Conservation (phyloP, 1,140 invertebrate species). For the Protaetia brevitarsis region DNA sequence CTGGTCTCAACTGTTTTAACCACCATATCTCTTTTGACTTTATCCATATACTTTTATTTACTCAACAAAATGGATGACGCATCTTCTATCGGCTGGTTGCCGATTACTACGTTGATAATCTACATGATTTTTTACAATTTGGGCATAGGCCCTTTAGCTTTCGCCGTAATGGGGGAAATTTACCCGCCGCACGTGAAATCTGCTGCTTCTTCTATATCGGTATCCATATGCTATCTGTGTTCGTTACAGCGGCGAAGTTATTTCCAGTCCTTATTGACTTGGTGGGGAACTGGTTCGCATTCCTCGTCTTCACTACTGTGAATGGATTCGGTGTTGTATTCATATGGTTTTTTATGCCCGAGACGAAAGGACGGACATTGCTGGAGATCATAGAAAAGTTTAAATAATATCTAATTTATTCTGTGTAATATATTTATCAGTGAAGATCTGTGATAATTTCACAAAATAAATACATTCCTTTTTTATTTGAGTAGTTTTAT, state of each 20-base stretch:
- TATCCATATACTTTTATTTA: constrained; percentile 29
- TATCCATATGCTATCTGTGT: constrained; percentile 63
- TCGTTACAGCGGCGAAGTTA: constrained; percentile 53
- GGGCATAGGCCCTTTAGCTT: constrained; percentile 67
- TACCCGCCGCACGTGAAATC: constrained; percentile 67
- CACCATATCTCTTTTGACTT: constrained; percentile 34
- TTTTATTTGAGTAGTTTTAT: not conserved
- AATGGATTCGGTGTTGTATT: constrained; percentile 61
- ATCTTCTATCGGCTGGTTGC: constrained; percentile 33
- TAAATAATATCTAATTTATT: not conserved
- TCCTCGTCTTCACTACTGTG: constrained; percentile 68
- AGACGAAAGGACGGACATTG: constrained; percentile 78
- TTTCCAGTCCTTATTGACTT: not conserved
- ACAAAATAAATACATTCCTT: not conserved
- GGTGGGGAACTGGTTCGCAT: constrained; percentile 67
- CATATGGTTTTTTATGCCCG: constrained; percentile 65
- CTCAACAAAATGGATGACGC: not conserved
- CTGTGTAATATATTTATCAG: not conserved
- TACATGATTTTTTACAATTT: constrained; percentile 67
- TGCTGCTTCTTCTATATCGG: constrained; percentile 62
- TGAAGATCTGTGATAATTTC: not conserved
- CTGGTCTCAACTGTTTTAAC: constrained; percentile 64
- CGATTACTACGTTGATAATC: constrained; percentile 61
- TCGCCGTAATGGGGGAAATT: constrained; percentile 67
- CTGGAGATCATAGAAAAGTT: constrained; percentile 45